Base-by-base conservation (phyloP, 1,140 invertebrate genomes). In the Temnothorax curvispinosus region DNA sequence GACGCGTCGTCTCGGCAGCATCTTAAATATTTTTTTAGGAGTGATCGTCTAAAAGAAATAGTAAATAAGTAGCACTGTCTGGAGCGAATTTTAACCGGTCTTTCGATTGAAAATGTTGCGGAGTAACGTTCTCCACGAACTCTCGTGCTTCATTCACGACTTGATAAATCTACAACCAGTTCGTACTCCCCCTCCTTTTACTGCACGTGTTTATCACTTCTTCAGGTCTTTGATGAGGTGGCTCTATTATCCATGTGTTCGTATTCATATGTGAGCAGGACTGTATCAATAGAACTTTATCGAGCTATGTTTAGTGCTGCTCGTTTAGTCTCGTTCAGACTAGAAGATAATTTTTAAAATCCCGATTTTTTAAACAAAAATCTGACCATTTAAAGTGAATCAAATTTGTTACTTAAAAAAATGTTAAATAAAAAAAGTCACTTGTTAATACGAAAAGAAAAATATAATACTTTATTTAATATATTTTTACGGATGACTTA, bases 1-100 rank as follows among this genome's bases (percentile, higher is more conserved):
- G 35, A 95, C 93, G n/a, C 94, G 94, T 86, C 91, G 93, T 93
- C 93, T 93, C 13, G 93, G 89, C 67, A 92, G 84, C 95, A 96
- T 96, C 84, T 90, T 93, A 15, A 81, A 89, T 89, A 71, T 60
- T n/a, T 15, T 27, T 87, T 27, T 86, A 76, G n/a, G 71, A 62
- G 35, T 35, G 38, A 32, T 52, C 4, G 3, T 35, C 2, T 11
- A 21, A 18, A 21, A 21, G 8, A 5, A 35, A 44, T 3, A 47
- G 21, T 13, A 38, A 21, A 21, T 21, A 71, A 1, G 41, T 41
- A 54, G 21, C 1, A 21, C 2, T 58, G 3, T 35, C 80, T 69
- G 11, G 8, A 78, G 18, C 2, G 41, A 64, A 58, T 50, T 54
- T 50, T 0, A 21, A 35, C 13, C 44, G 18, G 18, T 84, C 3